These are phyloP conservation scores for Clarias magur DNA, from an alignment of 2,113 vertebrate genomes.

Conservation along the genomic window DNA sequence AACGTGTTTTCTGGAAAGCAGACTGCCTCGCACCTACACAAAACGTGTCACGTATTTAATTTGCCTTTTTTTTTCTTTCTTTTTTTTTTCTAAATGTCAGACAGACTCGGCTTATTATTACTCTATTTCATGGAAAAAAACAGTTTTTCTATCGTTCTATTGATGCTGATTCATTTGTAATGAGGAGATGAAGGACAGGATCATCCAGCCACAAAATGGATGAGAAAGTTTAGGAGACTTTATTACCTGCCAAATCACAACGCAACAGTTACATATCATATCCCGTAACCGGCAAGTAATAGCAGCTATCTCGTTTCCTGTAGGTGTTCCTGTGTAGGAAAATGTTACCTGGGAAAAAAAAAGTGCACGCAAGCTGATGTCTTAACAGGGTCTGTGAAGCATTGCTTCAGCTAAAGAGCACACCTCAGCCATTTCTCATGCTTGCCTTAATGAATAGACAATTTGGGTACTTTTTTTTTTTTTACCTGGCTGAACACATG, in stretches of 20 bases:
- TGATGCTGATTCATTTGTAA: conserved; percentile 41
- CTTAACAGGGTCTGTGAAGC: not conserved
- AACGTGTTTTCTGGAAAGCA: conserved; percentile 33
- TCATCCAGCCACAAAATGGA: conserved; percentile 16
- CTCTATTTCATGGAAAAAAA: not conserved
- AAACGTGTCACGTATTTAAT: conserved; percentile 35
- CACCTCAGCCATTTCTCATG: not conserved
- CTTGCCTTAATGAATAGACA: not conserved
- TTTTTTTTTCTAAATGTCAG: conserved; percentile 28
- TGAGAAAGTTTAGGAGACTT: conserved; percentile 5
- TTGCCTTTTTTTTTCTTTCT: conserved; percentile 42
- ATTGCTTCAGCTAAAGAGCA: not conserved
- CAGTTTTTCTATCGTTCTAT: not conserved
- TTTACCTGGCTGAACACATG: not conserved
- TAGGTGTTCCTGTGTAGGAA: not conserved
- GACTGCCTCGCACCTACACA: conserved; percentile 43
- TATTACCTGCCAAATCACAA: conserved; percentile 12
- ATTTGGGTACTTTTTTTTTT: not conserved
- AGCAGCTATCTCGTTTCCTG: not conserved
- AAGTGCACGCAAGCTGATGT: not conserved
- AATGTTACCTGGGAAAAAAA: not conserved
- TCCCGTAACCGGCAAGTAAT: not conserved
- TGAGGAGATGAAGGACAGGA: conserved; percentile 20
- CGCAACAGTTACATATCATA: conserved; percentile 1
- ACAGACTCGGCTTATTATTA: conserved; percentile 15